Evolutionary conservation across 1,140 invertebrate species (phyloP), one percentile per base, ranked within the genome.

Genomic region (Mamestra configurata): DNA sequence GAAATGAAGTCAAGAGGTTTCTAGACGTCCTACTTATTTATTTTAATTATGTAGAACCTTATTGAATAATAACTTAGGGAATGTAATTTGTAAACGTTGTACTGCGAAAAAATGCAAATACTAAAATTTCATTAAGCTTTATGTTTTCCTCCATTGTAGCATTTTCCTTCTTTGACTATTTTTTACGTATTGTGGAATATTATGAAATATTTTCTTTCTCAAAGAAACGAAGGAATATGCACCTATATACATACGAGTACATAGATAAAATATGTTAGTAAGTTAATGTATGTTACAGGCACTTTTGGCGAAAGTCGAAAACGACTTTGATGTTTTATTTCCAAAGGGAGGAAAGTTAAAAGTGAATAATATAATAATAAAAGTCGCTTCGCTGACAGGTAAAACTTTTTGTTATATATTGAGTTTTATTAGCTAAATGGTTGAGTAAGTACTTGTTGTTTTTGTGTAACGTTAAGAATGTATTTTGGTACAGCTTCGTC

Each of bases 311-410:
- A 57, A 24, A 40, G 7, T 18, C 18, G 4, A 22, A 55, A 31
- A 43, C 35, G 5, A 70, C 31, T 57, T 0, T 5, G 8, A 73
- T 59, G 20, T 43, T 73, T 73, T 40, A 73, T 59, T 73, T 10
- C 31, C 20, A 57, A 73, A 53, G 53, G 20, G 35, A 43, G 11
- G 15, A 37, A 55, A 53, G 27, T 40, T 59, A 57, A 53, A 53
- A 55, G 31, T 43, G 53, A 73, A 73, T 73, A 73, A 40, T 73
- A 73, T 43, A 73, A 57, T 73, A 73, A 73, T 59, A 73, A 73
- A 73, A 22, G 31, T 73, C 22, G 24, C 51, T 1, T 24, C 71
- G 27, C 53, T 59, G 31, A 57, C 51, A 59, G 53, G 35, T 37
- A 59, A 15, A 57, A 73, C 35, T 73, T 73, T 73, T 73, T 57